Evolutionary conservation across 2,888 invertebrate genomes (phyloP).

Genomic region (Perdita meconis): DNA sequence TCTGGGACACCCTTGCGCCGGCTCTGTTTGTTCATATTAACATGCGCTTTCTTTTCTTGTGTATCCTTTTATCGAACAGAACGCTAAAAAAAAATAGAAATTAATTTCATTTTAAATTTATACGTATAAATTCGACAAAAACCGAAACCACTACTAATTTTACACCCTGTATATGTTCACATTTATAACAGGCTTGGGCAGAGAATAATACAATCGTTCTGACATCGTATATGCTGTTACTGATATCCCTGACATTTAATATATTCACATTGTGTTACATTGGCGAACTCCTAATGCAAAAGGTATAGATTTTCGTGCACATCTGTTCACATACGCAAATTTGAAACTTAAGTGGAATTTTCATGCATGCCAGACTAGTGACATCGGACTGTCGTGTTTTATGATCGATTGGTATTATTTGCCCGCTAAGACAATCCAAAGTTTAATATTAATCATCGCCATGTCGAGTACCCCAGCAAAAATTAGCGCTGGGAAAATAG

Average conservation of each 20-base stretch:
- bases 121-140: neutral
- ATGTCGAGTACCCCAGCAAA: constrained; percentile 72
- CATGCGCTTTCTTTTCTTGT: too few relatives aligned
- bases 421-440: constrained; percentile 54
- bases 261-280: constrained; percentile 67
- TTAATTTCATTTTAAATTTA: neutral
- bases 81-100: neutral
- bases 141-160: neutral
- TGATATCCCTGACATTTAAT: constrained; percentile 62
- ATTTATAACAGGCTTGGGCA: constrained; percentile 58
- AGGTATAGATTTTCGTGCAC: constrained; percentile 44
- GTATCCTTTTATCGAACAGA: too few relatives aligned
- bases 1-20: too few relatives aligned
- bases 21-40: too few relatives aligned
- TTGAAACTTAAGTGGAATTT: neutral
- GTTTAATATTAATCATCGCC: constrained; percentile 71
- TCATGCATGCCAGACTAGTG: constrained; percentile 42
- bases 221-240: constrained; percentile 50
- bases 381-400: constrained; percentile 63
- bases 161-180: neutral
- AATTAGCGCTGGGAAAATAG: constrained; percentile 75
- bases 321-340: too few relatives aligned
- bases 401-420: constrained; percentile 70
- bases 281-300: constrained; percentile 62
- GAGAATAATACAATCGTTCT: constrained; percentile 36